These are phyloP conservation scores for Holocentrus rufus DNA, from an alignment of 2,797 vertebrate species.

Conservation along the genomic window DNA sequence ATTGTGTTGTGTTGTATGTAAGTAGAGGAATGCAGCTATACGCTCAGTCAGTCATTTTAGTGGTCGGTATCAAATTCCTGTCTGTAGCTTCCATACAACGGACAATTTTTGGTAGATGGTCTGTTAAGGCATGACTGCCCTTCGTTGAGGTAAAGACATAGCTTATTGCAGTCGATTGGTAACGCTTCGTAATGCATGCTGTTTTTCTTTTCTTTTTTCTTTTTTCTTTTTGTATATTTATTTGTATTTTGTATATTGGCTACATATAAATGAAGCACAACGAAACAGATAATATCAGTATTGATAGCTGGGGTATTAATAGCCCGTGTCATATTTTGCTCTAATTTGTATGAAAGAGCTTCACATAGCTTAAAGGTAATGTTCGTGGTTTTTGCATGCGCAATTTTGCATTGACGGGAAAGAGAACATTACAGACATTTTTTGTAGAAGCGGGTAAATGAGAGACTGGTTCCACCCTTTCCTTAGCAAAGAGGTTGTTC, in stretches of 20 bases:
- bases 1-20: slow-evolving; percentile 15
- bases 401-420: neutral
- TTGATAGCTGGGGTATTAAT: neutral
- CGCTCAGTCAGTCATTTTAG: slow-evolving; percentile 9
- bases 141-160: slow-evolving; percentile 19
- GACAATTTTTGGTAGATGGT: neutral
- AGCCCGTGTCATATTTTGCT: neutral
- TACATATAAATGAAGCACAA: neutral
- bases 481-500: neutral
- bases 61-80: slow-evolving; percentile 6
- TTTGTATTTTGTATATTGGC: too few relatives aligned
- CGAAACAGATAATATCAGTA: neutral
- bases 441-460: neutral
- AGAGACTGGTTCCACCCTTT: slow-evolving; percentile 1
- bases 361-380: neutral
- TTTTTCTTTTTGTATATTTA: too few relatives aligned
- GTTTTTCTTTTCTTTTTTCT: too few relatives aligned
- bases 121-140: slow-evolving; percentile 17
- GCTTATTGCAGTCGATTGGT: neutral
- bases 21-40: slow-evolving; percentile 50
- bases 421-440: neutral
- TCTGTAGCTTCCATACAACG: slow-evolving; percentile 24
- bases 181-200: too few relatives aligned
- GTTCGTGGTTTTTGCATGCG: neutral
- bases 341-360: neutral